Evolutionary conservation across 1,140 invertebrate species (phyloP), one percentile per base, ranked within the genome.

Genomic region (Cherax quadricarinatus): DNA sequence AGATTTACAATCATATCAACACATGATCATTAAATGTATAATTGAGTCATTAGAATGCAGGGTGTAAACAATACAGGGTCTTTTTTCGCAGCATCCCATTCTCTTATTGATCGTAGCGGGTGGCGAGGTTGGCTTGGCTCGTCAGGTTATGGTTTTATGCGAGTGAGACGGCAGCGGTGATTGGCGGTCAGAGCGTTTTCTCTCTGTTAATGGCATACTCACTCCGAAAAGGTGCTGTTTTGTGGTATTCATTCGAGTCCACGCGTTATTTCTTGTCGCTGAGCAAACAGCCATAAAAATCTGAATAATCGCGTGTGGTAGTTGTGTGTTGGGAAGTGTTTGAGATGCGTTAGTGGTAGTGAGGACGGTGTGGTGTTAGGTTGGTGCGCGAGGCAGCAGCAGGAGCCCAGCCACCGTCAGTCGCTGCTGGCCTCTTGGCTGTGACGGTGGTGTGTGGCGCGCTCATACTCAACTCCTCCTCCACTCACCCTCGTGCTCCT

Each of bases 61-160:
- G 10, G 73, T 87, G 89, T 88, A 62, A 91, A 88, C 70, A 83
- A 30, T 70, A 88, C 66, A 60, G 21, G 41, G 53, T 16, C 51
- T 91, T 88, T 93, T 91, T 91, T 89, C 80, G 86, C 93, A 81
- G 86, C 89, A 93, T 93, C 93, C 89, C 90, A 93, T 91, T 91
- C 90, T 93, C 89, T 88, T 93, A 93, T 93, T 93, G 93, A 93
- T 93, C 93, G 89, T 91, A 84, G 88, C 86, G 86, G 81, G 86
- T 79, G 89, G 86, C 86, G 79, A 93, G 93, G 89, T 84, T 84
- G 93, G 90, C 90, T 91, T 93, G 93, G 93, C 93, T 78, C 93
- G 93, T 93, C 93, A 93, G 93, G 93, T 93, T 93, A 93, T 93
- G 93, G 93, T 93, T 93, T 93, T 93, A 93, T 93, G 89, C 93